Evolutionary conservation across 2,113 vertebrate genomes (phyloP), one percentile per base, ranked within the genome.

Genomic region (Planiliza haematocheilus): DNA sequence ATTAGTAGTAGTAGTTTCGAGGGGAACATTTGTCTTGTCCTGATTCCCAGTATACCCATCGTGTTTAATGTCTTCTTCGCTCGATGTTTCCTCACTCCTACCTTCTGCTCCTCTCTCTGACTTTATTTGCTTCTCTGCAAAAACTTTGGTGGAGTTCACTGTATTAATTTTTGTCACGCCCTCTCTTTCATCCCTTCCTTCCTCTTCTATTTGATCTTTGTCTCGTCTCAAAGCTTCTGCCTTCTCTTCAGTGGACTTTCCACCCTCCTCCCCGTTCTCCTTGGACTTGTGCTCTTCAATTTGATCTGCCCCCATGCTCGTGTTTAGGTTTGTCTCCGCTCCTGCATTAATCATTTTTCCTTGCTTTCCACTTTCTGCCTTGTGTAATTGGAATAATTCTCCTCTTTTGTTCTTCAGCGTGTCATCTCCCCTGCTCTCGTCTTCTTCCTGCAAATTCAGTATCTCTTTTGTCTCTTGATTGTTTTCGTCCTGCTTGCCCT

Each of bases 1-100:
- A 75, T 70, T 68, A 53, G 48, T 20, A 17, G 48, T 20, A 17
- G 55, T 59, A 7, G 46, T 57, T 65, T 74, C 63, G 61, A 74
- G n/a, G 37, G 72, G 42, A 67, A 67, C 56, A 71, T 83, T 75
- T 86, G 53, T 83, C 77, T 73, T 49, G 45, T 77, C 80, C 53
- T 72, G 20, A 64, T 42, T 60, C n/a, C 20, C 46, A 57, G 10
- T 74, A 43, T 75, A 58, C 18, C 50, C 59, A 16, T 51, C 70
- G 66, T 30, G 18, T 77, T 74, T 79, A 10, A 73, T 72, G 70
- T 80, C 66, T 39, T 77, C 34, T 37, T 56, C 57, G n/a, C 36
- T 60, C 0, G 0, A 38, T 34, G 51, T 49, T 67, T 67, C 55
- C 7, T 59, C 11, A 6, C 18, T 36, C 41, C 39, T 12, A 41